Evolutionary conservation across 2,113 vertebrate species (phyloP), one percentile per base, ranked within the genome.

Genomic region (Chlamydotis undulata): DNA sequence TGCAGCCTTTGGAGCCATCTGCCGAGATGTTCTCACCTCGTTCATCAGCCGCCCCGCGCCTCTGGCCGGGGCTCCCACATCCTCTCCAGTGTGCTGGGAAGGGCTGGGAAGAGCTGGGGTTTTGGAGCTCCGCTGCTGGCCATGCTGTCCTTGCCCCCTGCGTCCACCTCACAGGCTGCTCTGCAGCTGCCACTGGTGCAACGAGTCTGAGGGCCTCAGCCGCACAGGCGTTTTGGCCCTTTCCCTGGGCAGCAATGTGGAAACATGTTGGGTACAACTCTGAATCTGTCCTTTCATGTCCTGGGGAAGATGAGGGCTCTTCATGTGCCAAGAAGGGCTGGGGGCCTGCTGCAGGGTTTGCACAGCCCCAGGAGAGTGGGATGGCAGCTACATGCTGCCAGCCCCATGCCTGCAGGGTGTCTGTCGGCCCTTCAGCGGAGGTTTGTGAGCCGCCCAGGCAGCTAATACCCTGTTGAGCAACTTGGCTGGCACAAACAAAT

Each of bases 21-120:
- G 92, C 83, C 2, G 25, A 89, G 83, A 77, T 56, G 76, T 95
- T 96, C 91, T 89, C 96, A 96, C 96, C 94, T 97, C 95, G 31
- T 97, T 84, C 90, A 96, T 96, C 95, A 97, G 89, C 87, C 0
- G 1, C n/a, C 77, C 60, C 87, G 90, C 86, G 68, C 90, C 95
- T 94, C 59, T 5, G 31, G 29, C 78, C 14, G 0, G 35, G 57
- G 77, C 70, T 96, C 81, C 61, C 61, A 50, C 57, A 43, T 86
- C 69, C 64, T 81, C 75, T 88, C 45, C 61, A 11, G 24, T n/a
- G 33, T 92, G 67, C 39, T 88, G 61, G 53, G 57, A 75, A 85
- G 26, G 76, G 50, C 55, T 87, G 45, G 55, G 60, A 81, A 63
- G 65, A 92, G 61, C 33, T 1, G 2, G 6, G 57, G 43, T 43